These are phyloP conservation scores for Deroplatys truncata DNA, from an alignment of 2,888 invertebrate species.

Conservation along the genomic window DNA sequence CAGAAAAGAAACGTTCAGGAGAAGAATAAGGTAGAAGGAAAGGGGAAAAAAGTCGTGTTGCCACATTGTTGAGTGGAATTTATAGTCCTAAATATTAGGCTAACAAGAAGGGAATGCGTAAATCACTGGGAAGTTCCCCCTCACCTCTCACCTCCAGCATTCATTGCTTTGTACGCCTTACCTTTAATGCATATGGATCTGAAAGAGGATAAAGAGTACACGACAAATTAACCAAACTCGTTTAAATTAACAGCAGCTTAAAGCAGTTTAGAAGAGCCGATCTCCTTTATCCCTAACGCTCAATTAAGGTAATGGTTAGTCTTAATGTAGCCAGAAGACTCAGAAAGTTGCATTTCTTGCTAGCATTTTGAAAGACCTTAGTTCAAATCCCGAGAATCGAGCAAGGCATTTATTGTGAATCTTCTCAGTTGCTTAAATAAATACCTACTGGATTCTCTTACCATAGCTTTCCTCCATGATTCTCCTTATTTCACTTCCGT, in stretches of 20 bases:
- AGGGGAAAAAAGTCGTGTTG: not conserved
- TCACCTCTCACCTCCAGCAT: not conserved
- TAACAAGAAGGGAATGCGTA: slow-evolving; percentile 21
- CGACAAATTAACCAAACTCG: not conserved
- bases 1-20: not conserved
- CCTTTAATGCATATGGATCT: not conserved
- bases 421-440: no score
- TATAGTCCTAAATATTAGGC: slow-evolving; percentile 23
- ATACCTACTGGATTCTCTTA: no score
- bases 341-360: no score
- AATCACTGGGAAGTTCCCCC: not conserved
- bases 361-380: no score
- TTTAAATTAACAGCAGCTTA: not conserved
- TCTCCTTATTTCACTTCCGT: no score
- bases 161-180: not conserved
- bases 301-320: not conserved
- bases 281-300: not conserved
- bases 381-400: no score
- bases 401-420: no score
- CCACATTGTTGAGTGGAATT: slow-evolving; percentile 5
- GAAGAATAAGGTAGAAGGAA: not conserved
- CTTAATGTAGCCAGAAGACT: no score
- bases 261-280: not conserved
- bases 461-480: no score
- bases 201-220: not conserved